Conservation (phyloP, 2,113 vertebrate genomes). For the Dolichallabes microphthalmus region DNA sequence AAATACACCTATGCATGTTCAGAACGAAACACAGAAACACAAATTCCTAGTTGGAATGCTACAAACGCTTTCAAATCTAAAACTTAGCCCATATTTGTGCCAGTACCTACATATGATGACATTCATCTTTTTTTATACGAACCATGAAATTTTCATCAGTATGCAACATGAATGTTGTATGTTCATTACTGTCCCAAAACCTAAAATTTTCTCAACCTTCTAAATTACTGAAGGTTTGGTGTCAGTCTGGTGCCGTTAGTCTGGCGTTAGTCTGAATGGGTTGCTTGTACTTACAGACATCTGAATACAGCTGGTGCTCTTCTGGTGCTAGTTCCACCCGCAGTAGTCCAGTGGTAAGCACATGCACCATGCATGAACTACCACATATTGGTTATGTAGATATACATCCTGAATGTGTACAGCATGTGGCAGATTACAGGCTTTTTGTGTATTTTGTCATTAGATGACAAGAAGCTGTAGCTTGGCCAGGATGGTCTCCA, state of each 20-base stretch:
- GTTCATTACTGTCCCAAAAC: background rate
- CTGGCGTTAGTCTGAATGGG: conserved; percentile 59
- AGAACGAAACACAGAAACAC: background rate
- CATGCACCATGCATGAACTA: conserved; percentile 26
- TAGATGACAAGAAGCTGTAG: background rate
- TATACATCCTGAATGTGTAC: background rate
- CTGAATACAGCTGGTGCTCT: conserved; percentile 88
- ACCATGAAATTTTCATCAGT: background rate
- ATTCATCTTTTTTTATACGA: background rate
- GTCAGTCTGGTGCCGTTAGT: background rate
- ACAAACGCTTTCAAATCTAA: background rate
- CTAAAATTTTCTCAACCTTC: background rate
- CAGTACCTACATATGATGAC: background rate
- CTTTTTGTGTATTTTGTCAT: background rate
- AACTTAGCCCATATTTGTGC: background rate
- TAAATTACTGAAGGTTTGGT: background rate
- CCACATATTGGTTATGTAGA: conserved; percentile 4
- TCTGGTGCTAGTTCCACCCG: conserved; percentile 83
- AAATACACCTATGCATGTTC: too few relatives aligned
- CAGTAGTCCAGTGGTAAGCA: conserved; percentile 91
- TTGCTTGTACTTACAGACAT: conserved; percentile 77
- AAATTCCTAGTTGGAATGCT: background rate
- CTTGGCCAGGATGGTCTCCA: background rate
- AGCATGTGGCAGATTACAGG: background rate
- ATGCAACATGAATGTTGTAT: background rate